phyloP scores from a whole-genome alignment of 2,888 invertebrate genomes.

The Pristionchus mayeri region DNA sequence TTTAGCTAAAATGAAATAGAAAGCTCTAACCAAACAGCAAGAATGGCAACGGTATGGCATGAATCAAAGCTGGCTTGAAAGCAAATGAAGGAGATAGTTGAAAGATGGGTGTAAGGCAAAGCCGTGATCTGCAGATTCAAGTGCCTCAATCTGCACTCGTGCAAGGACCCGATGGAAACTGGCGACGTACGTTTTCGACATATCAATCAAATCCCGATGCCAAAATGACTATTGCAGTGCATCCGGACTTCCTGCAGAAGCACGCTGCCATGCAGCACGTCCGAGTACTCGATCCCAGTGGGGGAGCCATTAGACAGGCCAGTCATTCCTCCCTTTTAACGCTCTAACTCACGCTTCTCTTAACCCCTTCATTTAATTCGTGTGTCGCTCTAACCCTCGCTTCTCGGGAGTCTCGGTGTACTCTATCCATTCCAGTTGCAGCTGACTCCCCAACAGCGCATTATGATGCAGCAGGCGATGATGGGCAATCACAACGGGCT shows the following conservation, averaged over 20 bases:
- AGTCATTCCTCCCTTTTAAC: too few species aligned
- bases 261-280: neutral
- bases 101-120: neutral
- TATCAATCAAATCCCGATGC: too few species aligned
- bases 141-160: neutral
- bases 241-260: neutral
- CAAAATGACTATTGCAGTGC: constrained; percentile 3
- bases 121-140: too few species aligned
- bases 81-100: neutral
- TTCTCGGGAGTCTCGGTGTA: neutral
- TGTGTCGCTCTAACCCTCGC: too few species aligned
- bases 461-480: neutral
- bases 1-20: too few species aligned
- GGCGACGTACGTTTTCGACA: too few species aligned
- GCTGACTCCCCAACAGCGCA: neutral
- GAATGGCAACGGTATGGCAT: too few species aligned
- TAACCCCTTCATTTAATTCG: too few species aligned
- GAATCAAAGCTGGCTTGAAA: too few species aligned
- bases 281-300: neutral
- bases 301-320: neutral
- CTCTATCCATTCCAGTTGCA: neutral
- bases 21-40: too few species aligned
- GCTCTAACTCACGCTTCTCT: too few species aligned
- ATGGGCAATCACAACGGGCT: neutral
- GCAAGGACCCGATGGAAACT: too few species aligned